Evolutionary conservation across 2,113 vertebrate genomes (phyloP).

Genomic region (Cyprinus carpio): DNA sequence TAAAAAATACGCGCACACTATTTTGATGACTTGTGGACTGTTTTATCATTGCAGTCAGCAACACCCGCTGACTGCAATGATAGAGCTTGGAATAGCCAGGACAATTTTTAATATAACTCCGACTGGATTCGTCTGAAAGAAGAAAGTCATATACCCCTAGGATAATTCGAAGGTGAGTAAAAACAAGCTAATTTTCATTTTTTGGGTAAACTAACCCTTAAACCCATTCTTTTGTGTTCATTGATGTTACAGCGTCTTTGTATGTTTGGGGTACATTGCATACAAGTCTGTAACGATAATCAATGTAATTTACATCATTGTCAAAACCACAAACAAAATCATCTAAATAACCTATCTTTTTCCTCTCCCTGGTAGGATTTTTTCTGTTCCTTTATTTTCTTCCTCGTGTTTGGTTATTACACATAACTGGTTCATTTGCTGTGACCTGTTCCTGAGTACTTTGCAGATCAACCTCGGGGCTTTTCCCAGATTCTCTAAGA

Average conservation of each 20-base stretch:
- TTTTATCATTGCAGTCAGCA: too few species aligned
- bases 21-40: too few species aligned
- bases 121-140: too few species aligned
- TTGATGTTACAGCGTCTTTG: neutral
- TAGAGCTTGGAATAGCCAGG: too few species aligned
- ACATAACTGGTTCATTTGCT: neutral
- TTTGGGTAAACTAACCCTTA: neutral
- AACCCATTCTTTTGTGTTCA: neutral
- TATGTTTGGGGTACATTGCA: neutral
- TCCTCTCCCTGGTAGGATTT: neutral
- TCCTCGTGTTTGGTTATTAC: neutral
- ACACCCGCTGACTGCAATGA: too few species aligned
- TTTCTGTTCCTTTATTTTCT: neutral
- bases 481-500: too few species aligned
- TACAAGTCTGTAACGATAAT: neutral
- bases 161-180: too few species aligned
- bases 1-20: fast-evolving
- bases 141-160: too few species aligned
- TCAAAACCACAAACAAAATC: slow-evolving; percentile 2
- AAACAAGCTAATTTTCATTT: too few species aligned
- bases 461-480: neutral
- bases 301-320: neutral
- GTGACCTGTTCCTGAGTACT: neutral
- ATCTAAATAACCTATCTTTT: neutral
- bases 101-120: too few species aligned